These are phyloP conservation scores for Apolygus lucorum DNA, from an alignment of 1,140 invertebrate species.

Conservation along the genomic window DNA sequence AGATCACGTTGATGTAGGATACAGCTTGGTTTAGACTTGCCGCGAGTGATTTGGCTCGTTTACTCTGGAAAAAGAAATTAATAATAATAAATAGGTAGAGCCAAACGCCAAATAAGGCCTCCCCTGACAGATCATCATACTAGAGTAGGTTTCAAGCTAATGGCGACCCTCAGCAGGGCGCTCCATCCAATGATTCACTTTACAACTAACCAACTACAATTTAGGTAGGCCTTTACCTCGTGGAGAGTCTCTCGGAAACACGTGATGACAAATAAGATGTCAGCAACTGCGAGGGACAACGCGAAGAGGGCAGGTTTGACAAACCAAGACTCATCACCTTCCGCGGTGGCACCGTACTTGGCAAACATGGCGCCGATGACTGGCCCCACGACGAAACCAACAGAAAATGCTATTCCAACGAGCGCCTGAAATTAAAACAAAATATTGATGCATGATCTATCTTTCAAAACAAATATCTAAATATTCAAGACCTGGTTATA, in stretches of 20 bases:
- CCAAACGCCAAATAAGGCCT: conserved; percentile 22
- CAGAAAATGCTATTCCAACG: conserved; percentile 92
- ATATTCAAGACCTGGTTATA: too few species aligned
- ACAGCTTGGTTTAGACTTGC: conserved; percentile 60
- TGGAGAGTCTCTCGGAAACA: conserved; percentile 81
- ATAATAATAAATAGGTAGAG: conserved; percentile 25
- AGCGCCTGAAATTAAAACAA: conserved; percentile 63
- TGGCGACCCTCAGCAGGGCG: too few species aligned
- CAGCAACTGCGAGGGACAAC: conserved; percentile 61
- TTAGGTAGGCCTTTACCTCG: conserved; percentile 42
- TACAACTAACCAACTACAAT: background rate
- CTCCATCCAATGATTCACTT: background rate
- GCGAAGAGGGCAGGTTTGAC: conserved; percentile 78
- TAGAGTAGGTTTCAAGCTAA: too few species aligned
- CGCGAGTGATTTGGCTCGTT: conserved; percentile 53
- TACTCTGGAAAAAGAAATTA: conserved; percentile 51
- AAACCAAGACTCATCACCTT: conserved; percentile 56
- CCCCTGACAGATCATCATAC: too few species aligned
- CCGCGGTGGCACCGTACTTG: conserved; percentile 45
- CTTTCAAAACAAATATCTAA: too few species aligned
- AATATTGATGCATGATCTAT: background rate
- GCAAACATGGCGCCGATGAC: conserved; percentile 89
- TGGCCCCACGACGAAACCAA: conserved; percentile 94
- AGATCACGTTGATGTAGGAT: conserved; percentile 61
- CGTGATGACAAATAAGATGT: conserved; percentile 68